phyloP scores from a whole-genome alignment of 2,113 vertebrate species.

The Dasypus novemcinctus region DNA sequence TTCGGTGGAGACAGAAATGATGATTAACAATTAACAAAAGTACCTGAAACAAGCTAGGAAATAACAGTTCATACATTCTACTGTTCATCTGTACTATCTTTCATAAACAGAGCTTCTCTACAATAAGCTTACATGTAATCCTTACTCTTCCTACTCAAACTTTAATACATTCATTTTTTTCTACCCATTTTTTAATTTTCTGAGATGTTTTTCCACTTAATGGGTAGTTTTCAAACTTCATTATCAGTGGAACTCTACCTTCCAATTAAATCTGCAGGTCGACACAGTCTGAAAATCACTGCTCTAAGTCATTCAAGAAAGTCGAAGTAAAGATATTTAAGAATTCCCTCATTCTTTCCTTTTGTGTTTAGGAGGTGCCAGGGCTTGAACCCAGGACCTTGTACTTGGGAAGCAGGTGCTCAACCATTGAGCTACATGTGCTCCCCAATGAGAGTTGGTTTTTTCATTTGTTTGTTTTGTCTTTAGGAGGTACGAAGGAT shows the following conservation, averaged over 20 bases:
- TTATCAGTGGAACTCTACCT: neutral
- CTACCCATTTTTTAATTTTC: neutral
- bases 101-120: neutral
- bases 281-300: neutral
- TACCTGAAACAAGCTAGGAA: neutral
- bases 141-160: neutral
- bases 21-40: neutral
- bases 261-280: neutral
- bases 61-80: neutral
- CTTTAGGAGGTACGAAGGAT: no score
- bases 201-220: neutral
- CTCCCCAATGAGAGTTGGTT: no score
- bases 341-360: no score
- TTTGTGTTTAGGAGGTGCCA: neutral
- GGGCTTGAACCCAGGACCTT: no score
- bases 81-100: neutral
- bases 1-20: neutral
- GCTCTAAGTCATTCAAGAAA: neutral
- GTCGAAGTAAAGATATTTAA: neutral
- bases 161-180: constrained; percentile 23
- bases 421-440: no score
- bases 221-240: constrained; percentile 10
- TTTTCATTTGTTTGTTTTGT: no score
- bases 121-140: neutral
- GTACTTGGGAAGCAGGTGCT: no score